Evolutionary conservation across 2,888 invertebrate genomes (phyloP).

Genomic region (Lucinisca nassula): DNA sequence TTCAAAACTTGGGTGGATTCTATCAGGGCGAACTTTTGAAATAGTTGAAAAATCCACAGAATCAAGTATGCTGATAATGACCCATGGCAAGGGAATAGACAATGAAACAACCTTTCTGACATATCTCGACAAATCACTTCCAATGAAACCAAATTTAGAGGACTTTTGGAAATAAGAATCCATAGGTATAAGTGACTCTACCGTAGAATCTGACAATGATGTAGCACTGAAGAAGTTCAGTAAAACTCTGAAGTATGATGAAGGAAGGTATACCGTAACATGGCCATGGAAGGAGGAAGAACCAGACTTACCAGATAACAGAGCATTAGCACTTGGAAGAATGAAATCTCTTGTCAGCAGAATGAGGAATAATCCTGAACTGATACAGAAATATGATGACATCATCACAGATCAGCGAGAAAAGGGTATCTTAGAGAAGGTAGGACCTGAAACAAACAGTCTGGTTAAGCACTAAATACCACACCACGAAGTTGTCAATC

Average conservation of each 20-base stretch:
- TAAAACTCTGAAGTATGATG: constrained; percentile 9
- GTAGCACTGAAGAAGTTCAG: neutral
- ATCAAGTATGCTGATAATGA: neutral
- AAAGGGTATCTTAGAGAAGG: constrained; percentile 22
- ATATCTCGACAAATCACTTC: neutral
- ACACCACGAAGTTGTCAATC: no score
- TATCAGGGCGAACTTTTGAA: no score
- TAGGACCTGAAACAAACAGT: no score
- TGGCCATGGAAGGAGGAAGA: constrained; percentile 49
- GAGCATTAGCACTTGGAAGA: constrained; percentile 36
- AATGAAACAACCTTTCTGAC: neutral
- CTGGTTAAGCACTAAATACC: no score
- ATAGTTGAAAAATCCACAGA: neutral
- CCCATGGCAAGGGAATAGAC: neutral
- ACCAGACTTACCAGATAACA: constrained; percentile 34
- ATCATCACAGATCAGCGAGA: constrained; percentile 15
- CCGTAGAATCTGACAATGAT: neutral
- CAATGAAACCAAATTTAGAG: constrained; percentile 2
- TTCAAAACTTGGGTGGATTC: neutral
- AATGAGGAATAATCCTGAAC: constrained; percentile 21
- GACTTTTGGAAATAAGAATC: neutral
- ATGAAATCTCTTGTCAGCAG: constrained; percentile 22
- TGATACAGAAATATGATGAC: constrained; percentile 28
- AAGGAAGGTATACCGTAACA: constrained; percentile 40
- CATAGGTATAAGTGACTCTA: neutral